A percentile compares a stretch with the other conserved stretches of the same genome.
These are phyloP conservation scores for Cotesia chilonis DNA, from an alignment of 1,140 invertebrate genomes.

Conservation along the genomic window DNA sequence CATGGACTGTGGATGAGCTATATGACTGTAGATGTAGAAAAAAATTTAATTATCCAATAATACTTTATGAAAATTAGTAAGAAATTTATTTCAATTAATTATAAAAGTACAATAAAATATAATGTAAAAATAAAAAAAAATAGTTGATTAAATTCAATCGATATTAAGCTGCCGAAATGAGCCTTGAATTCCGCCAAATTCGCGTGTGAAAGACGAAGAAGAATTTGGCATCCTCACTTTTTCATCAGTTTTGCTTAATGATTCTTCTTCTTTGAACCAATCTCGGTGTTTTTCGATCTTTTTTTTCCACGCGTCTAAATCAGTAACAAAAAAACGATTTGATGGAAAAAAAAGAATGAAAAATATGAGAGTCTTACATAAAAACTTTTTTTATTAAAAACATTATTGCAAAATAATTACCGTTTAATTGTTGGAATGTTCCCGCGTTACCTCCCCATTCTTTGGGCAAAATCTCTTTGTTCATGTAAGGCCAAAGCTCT, in stretches of 20 bases:
- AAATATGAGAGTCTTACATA: neutral
- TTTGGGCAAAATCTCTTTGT: constrained; percentile 62
- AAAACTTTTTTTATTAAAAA: neutral
- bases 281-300: constrained; percentile 61
- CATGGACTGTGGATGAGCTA: no score
- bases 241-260: constrained; percentile 61
- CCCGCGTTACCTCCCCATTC: constrained; percentile 66
- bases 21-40: no score
- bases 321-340: constrained; percentile 2
- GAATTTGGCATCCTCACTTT: constrained; percentile 55
- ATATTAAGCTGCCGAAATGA: constrained; percentile 65
- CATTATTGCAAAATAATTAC: constrained; percentile 43
- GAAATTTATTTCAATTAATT: no score
- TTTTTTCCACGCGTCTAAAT: constrained; percentile 58
- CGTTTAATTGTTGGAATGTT: constrained; percentile 57
- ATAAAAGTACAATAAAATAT: neutral
- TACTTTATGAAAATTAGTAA: no score
- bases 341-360: neutral
- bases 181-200: constrained; percentile 63
- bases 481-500: constrained; percentile 58
- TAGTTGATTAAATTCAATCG: constrained; percentile 50
- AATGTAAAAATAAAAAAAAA: neutral
- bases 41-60: no score
- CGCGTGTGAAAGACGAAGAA: constrained; percentile 50
- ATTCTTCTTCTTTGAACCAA: constrained; percentile 64